Evolutionary conservation across 2,113 vertebrate genomes (phyloP).

Genomic region (Ptychochromis oligacanthus): DNA sequence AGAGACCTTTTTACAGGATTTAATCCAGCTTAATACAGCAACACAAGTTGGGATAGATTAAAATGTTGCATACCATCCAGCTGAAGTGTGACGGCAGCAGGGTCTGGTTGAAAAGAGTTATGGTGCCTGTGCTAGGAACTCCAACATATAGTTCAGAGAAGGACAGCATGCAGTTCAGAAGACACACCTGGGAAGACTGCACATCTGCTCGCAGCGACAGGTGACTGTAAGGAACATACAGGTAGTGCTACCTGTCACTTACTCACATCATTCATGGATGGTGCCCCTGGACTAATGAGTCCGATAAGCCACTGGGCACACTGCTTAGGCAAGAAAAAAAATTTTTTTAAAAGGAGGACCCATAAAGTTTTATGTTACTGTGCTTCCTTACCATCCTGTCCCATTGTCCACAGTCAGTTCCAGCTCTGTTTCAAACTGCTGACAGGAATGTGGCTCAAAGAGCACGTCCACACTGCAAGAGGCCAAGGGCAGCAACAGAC

Average conservation of each 20-base stretch:
- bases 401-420: constrained; percentile 87
- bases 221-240: constrained; percentile 79
- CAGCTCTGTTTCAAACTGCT: constrained; percentile 83
- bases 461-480: constrained; percentile 77
- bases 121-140: constrained; percentile 66
- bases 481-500: constrained; percentile 80
- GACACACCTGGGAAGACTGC: constrained; percentile 85
- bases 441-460: constrained; percentile 80
- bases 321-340: neutral
- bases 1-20: neutral
- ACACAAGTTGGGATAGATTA: too few species aligned
- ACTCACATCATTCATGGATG: neutral
- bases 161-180: constrained; percentile 81
- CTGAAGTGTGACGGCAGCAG: constrained; percentile 84
- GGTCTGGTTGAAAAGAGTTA: constrained; percentile 88
- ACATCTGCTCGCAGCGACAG: constrained; percentile 87
- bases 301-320: too few species aligned
- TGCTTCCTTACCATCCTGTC: constrained; percentile 82
- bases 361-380: too few species aligned
- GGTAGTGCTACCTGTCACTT: neutral
- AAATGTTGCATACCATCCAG: constrained; percentile 77
- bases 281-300: neutral
- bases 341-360: neutral
- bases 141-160: constrained; percentile 85
- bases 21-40: neutral